phyloP scores from a whole-genome alignment of 2,888 invertebrate genomes.

The Scrobipalpa atriplicella region DNA sequence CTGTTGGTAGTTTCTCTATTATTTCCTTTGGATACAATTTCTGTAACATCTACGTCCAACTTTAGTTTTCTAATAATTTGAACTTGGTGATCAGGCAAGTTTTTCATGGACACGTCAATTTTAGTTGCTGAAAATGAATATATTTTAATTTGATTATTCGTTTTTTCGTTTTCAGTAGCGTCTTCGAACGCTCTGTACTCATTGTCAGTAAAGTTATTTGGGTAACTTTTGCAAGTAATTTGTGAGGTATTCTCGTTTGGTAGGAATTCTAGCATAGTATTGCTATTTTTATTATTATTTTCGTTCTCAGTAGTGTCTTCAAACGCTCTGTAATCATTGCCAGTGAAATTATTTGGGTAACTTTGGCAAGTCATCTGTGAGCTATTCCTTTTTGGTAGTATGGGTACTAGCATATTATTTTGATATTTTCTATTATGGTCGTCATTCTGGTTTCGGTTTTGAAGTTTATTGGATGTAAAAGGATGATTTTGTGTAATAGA shows the following conservation, averaged over 20 bases:
- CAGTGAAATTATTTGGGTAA: background rate
- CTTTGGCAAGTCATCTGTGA: too few relatives aligned
- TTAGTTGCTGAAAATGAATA: conserved; percentile 54
- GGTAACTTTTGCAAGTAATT: background rate
- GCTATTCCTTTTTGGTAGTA: too few relatives aligned
- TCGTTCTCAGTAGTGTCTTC: background rate
- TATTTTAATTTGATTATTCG: conserved; percentile 43
- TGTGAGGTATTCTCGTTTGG: too few relatives aligned
- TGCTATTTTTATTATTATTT: too few relatives aligned
- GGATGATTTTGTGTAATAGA: too few relatives aligned
- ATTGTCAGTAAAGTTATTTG: background rate
- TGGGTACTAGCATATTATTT: too few relatives aligned
- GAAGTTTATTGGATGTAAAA: too few relatives aligned
- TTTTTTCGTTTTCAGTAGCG: background rate
- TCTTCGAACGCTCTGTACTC: background rate
- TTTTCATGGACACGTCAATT: conserved; percentile 52
- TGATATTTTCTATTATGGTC: too few relatives aligned
- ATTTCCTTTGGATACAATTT: conserved; percentile 40
- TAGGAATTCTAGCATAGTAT: too few relatives aligned
- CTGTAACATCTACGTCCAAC: conserved; percentile 63
- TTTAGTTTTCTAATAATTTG: conserved; percentile 58
- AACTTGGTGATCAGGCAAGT: conserved; percentile 45
- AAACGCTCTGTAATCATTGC: background rate
- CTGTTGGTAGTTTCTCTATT: background rate
- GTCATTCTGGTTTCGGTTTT: too few relatives aligned